phyloP scores from a whole-genome alignment of 1,140 invertebrate genomes.

The Zaprionus camerounensis region DNA sequence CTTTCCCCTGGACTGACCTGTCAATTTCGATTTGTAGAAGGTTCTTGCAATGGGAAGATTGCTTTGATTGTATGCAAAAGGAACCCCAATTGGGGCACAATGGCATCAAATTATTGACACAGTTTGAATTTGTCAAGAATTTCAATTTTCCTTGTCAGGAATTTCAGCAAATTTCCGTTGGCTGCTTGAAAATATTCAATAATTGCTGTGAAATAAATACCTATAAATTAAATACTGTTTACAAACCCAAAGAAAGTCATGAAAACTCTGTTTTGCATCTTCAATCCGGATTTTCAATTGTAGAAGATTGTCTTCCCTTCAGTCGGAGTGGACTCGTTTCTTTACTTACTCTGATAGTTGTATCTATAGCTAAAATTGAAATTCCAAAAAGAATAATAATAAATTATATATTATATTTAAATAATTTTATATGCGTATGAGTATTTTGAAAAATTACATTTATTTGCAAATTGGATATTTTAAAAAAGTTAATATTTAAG shows the following conservation, averaged over 20 bases:
- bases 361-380: no score
- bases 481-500: no score
- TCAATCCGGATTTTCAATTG: not conserved
- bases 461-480: no score
- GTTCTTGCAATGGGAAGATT: not conserved
- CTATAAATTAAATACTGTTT: not conserved
- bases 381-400: no score
- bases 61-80: not conserved
- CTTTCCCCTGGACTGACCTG: not conserved
- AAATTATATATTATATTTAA: no score
- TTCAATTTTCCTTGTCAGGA: not conserved
- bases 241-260: not conserved
- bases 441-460: no score
- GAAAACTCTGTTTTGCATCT: not conserved
- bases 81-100: not conserved
- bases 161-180: not conserved
- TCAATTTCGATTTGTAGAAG: not conserved
- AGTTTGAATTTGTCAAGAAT: not conserved
- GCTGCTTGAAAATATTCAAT: not conserved
- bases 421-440: no score
- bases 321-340: no score
- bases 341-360: no score
- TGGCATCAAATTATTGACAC: conserved; percentile 3
- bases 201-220: not conserved
- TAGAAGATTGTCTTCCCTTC: no score